These are phyloP conservation scores for Betta splendens DNA, from an alignment of 2,797 vertebrate genomes.

Conservation along the genomic window DNA sequence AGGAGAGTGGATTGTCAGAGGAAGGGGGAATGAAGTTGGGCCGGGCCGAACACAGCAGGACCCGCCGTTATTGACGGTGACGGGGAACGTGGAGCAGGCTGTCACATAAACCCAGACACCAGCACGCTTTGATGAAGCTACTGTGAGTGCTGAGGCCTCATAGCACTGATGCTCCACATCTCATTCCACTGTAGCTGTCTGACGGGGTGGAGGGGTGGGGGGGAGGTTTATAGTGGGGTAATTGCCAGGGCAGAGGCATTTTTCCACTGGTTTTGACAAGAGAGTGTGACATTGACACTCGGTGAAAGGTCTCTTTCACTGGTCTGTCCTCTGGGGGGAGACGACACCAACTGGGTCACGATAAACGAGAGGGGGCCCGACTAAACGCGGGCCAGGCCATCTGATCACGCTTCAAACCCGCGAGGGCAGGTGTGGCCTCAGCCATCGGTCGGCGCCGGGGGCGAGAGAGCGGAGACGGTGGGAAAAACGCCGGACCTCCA, in stretches of 20 bases:
- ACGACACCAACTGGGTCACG: constrained; percentile 7
- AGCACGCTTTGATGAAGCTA: constrained; percentile 28
- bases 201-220: too few species aligned
- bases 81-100: constrained; percentile 28
- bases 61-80: constrained; percentile 32
- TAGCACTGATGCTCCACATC: neutral
- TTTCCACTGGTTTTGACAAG: constrained; percentile 53
- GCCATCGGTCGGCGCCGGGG: too few species aligned
- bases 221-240: constrained; percentile 11
- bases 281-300: constrained; percentile 59
- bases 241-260: constrained; percentile 30
- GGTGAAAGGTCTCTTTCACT: constrained; percentile 67
- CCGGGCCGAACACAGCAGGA: constrained; percentile 16
- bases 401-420: neutral
- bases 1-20: constrained; percentile 36
- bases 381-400: constrained; percentile 11
- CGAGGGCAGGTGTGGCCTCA: neutral
- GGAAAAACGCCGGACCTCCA: constrained; percentile 25
- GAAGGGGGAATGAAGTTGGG: constrained; percentile 15
- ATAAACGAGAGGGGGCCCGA: constrained; percentile 5
- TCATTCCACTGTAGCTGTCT: constrained; percentile 25
- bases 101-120: constrained; percentile 28
- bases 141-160: constrained; percentile 25
- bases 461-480: constrained; percentile 19
- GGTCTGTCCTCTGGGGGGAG: constrained; percentile 14